Evolutionary conservation across 2,113 vertebrate genomes (phyloP).

Genomic region (Hydropotes inermis): DNA sequence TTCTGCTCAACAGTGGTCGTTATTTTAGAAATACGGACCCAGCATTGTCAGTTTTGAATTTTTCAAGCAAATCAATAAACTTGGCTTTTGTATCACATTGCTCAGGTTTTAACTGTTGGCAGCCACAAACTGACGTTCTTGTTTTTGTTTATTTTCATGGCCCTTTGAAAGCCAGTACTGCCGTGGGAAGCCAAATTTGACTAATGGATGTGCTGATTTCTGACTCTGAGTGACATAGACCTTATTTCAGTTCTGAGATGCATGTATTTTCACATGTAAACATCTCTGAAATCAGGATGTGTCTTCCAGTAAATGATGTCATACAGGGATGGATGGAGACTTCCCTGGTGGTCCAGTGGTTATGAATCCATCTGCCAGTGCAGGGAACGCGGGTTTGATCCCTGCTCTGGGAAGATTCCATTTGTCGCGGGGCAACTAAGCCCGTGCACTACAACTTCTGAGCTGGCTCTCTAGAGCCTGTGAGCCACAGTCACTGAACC

Average conservation of each 20-base stretch:
- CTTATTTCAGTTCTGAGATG: neutral
- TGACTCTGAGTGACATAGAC: neutral
- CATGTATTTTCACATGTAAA: neutral
- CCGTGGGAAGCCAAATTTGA: neutral
- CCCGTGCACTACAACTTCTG: neutral
- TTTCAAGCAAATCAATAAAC: neutral
- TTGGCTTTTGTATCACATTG: neutral
- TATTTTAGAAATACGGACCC: neutral
- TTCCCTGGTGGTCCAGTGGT: neutral
- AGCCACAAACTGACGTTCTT: neutral
- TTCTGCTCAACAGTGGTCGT: neutral
- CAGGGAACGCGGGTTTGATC: neutral
- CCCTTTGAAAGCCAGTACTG: neutral
- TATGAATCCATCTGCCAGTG: neutral
- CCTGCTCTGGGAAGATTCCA: neutral
- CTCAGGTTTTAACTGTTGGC: neutral
- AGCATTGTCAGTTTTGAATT: neutral
- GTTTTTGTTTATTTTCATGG: neutral
- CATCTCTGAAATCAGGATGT: neutral
- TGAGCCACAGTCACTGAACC: neutral
- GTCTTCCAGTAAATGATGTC: neutral
- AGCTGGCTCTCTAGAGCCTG: neutral
- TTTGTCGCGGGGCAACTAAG: neutral
- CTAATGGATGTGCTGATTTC: neutral
- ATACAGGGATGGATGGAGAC: neutral